Percentiles rank a stretch among this genome's conserved stretches.
These are phyloP conservation scores for Galeopterus variegatus DNA, from an alignment of 2,113 vertebrate species.

Conservation along the genomic window DNA sequence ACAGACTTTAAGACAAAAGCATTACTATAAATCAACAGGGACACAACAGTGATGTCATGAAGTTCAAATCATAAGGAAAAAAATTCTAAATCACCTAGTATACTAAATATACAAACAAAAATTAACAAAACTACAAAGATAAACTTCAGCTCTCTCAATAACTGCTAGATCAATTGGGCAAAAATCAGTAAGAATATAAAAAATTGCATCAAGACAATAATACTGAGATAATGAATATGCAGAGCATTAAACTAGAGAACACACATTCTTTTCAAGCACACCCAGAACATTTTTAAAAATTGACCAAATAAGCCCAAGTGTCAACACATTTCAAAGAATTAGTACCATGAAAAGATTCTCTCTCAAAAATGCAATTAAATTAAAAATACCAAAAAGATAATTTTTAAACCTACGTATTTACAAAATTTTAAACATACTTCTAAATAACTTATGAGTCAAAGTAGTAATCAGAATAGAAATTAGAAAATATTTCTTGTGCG, in stretches of 20 bases:
- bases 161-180: not conserved
- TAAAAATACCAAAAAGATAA: not conserved
- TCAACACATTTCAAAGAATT: too few species aligned
- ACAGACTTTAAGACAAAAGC: not conserved
- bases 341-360: not conserved
- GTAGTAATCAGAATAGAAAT: not conserved
- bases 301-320: not conserved
- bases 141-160: not conserved
- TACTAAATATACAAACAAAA: not conserved
- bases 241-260: not conserved
- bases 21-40: not conserved
- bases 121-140: not conserved
- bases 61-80: not conserved
- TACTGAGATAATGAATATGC: not conserved
- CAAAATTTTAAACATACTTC: not conserved
- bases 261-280: too few species aligned
- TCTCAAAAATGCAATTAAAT: not conserved
- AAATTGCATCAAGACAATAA: not conserved
- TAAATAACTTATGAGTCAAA: not conserved
- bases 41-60: not conserved
- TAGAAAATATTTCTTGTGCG: not conserved
- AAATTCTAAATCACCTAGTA: not conserved
- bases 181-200: not conserved
- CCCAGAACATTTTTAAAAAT: too few species aligned
- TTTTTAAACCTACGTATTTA: not conserved